Conservation (phyloP, 2,888 invertebrate genomes). For the Gerosis bhagava region DNA sequence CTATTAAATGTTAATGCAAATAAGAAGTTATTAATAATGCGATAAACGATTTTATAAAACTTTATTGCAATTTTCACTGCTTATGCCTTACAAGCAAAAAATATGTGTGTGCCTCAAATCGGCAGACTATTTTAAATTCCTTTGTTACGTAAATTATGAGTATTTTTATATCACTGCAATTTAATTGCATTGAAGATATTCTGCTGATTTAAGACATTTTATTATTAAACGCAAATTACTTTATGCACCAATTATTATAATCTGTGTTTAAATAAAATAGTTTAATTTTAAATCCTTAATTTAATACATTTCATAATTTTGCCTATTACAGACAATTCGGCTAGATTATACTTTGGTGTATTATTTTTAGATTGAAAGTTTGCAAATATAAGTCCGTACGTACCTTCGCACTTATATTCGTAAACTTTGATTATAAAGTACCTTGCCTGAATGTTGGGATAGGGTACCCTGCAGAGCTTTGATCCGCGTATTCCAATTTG, state of each 20-base stretch:
- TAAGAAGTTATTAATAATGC: too few species aligned
- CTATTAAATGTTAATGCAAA: too few species aligned
- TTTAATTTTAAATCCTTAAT: too few species aligned
- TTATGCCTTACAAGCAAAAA: not conserved
- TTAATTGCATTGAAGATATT: too few species aligned
- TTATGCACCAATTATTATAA: not conserved
- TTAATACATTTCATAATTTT: too few species aligned
- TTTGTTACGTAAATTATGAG: too few species aligned
- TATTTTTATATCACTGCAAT: too few species aligned
- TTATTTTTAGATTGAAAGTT: conserved; percentile 21
- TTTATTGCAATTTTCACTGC: conserved; percentile 20
- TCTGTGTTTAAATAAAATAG: not conserved
- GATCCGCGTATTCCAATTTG: conserved; percentile 51
- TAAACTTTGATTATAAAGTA: conserved; percentile 40
- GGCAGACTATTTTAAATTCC: conserved; percentile 11
- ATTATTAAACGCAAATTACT: not conserved
- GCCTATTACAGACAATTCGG: too few species aligned
- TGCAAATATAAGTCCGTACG: conserved; percentile 50
- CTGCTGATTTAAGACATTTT: conserved; percentile 3
- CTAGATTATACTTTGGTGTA: conserved; percentile 18
- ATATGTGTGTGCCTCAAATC: not conserved
- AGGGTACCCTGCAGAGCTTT: conserved; percentile 93
- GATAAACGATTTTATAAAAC: too few species aligned
- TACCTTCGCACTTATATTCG: conserved; percentile 58
- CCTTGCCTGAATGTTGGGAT: conserved; percentile 98